Evolutionary conservation across 2,797 vertebrate species (phyloP).

Genomic region (Hapalemur alaotrensis): DNA sequence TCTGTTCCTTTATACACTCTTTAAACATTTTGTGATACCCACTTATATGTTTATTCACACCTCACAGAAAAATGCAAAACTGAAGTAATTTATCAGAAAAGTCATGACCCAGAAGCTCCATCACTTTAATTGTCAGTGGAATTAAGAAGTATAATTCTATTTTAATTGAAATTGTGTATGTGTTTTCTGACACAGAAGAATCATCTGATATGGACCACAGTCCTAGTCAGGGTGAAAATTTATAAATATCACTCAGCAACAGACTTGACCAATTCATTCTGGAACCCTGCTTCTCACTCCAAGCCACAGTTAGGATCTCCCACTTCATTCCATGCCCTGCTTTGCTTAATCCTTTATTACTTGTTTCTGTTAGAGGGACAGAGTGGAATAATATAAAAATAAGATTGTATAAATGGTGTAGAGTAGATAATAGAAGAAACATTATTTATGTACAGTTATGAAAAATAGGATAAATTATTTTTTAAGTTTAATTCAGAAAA

Average conservation of each 20-base stretch:
- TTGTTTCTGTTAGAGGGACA: no score
- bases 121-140: not conserved
- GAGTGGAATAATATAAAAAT: no score
- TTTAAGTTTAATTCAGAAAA: no score
- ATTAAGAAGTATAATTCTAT: not conserved
- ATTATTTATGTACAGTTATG: no score
- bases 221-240: no score
- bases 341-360: no score
- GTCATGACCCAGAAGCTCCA: not conserved
- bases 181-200: not conserved
- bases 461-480: no score
- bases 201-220: not conserved
- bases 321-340: no score
- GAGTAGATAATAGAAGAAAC: no score
- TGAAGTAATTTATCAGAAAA: not conserved
- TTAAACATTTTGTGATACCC: not conserved
- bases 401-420: no score
- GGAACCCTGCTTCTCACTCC: not conserved
- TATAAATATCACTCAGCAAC: not conserved
- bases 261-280: not conserved
- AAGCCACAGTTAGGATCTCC: not conserved
- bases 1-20: no score
- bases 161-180: not conserved
- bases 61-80: not conserved
- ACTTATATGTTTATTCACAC: not conserved